Evolutionary conservation across 2,888 invertebrate species (phyloP).

Genomic region (Dasypolia templi): DNA sequence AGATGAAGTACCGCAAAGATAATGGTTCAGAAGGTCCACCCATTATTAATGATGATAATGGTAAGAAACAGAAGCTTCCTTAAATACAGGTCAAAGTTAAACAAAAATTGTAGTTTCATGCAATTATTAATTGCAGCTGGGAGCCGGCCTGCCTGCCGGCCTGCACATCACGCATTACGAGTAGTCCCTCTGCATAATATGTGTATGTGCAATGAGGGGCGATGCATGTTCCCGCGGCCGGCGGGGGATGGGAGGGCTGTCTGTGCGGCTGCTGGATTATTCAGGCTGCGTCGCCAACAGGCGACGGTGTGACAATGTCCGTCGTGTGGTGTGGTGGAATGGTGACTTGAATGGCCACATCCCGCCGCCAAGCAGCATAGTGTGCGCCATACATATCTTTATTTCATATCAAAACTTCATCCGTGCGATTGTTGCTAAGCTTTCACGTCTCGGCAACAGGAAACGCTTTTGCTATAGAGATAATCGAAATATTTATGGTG

Average conservation of each 20-base stretch:
- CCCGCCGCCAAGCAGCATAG: background rate
- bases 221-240: background rate
- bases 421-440: background rate
- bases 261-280: slow-evolving; percentile 30
- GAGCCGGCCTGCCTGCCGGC: background rate
- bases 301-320: background rate
- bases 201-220: background rate
- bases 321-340: slow-evolving; percentile 1
- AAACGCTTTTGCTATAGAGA: background rate
- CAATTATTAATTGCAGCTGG: background rate
- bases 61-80: background rate
- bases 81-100: background rate
- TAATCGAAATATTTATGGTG: background rate
- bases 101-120: background rate
- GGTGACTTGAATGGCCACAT: background rate
- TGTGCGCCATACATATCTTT: background rate
- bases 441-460: background rate
- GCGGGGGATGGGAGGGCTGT: background rate
- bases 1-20: background rate
- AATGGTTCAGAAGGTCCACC: background rate
- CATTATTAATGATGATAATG: background rate
- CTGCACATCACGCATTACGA: background rate
- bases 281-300: slow-evolving; percentile 23
- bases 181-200: slow-evolving; percentile 8
- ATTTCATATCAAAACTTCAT: background rate